phyloP scores from a whole-genome alignment of 2,797 vertebrate genomes.

The Spatula clypeata region DNA sequence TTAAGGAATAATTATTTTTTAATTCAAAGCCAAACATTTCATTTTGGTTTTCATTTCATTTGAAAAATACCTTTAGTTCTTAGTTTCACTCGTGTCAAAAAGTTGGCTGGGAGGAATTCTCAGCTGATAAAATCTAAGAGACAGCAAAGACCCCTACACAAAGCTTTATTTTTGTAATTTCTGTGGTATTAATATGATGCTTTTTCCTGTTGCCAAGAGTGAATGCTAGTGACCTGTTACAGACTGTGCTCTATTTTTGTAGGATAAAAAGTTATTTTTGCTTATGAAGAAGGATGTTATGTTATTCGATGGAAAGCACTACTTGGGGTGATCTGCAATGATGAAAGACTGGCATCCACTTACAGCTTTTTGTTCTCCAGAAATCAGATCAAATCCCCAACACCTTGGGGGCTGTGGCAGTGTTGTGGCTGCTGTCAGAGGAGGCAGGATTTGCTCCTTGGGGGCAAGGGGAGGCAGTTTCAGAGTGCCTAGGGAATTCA shows the following conservation, averaged over 20 bases:
- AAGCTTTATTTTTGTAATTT: not conserved
- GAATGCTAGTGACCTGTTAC: constrained; percentile 10
- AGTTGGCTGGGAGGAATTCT: not conserved
- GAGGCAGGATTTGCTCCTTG: not conserved
- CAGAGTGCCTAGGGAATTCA: not conserved
- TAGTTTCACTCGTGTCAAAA: not conserved
- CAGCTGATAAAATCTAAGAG: not conserved
- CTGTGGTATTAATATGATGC: not conserved
- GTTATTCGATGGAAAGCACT: constrained; percentile 28
- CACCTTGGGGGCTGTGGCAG: not conserved
- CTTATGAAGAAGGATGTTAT: constrained; percentile 43
- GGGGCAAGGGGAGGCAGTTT: not conserved
- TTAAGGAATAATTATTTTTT: not conserved
- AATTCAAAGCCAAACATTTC: not conserved
- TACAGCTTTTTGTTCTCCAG: constrained; percentile 9
- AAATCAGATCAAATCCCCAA: not conserved
- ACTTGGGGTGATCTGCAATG: constrained; percentile 26
- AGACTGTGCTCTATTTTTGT: constrained; percentile 30
- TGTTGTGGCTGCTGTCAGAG: not conserved
- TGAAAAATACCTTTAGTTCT: not conserved
- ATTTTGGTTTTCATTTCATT: not conserved
- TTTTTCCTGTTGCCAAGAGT: not conserved
- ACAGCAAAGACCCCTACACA: not conserved
- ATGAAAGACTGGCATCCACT: constrained; percentile 56
- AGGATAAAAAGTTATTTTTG: not conserved